Base-by-base conservation (phyloP, 2,113 vertebrate species). In the Kobus ellipsiprymnus region DNA sequence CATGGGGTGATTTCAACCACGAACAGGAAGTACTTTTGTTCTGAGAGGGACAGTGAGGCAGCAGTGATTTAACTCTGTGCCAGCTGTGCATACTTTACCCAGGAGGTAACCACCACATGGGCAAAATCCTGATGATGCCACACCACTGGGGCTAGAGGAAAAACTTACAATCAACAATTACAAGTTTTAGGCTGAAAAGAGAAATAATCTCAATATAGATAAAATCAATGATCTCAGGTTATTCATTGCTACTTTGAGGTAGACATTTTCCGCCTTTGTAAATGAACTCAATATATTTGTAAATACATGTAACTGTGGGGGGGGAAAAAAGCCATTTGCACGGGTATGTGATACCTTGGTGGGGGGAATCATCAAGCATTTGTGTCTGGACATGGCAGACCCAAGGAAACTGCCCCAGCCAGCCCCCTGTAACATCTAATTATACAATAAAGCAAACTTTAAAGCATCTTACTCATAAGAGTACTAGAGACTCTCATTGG, bases 1-100 rank as follows among this genome's bases (percentile, higher is more conserved):
- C 93, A 95, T 16, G 62, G 88, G 92, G 94, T 78, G 86, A 97
- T 93, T 94, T 94, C 71, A 44, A 52, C 59, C 27, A 12, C 83
- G 30, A 82, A 77, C 7, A 13, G 89, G 85, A 94, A 95, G 81
- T 60, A 12, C 40, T 94, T 92, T 93, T 64, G 16, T 93, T 93
- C 78, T 5, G n/a, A 44, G 4, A 57, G 48, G 30, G 87, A 74
- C 48, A 80, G 67, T 44, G 21, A 52, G 87, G 78, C 50, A n/a
- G 12, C 33, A 19, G 27, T 46, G 71, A 74, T 93, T 95, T 59
- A 64, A 52, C n/a, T 86, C 94, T 27, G 5, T 33, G 25, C 59
- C 86, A 74, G 33, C 71, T 59, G 64, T 30, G 46, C 50, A 2
- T n/a, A 50, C 46, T 96, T 87, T 48, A 78, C 57, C 57, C 89